Evolutionary conservation across 2,888 invertebrate species (phyloP).

Genomic region (Mechanitis mazaeus): DNA sequence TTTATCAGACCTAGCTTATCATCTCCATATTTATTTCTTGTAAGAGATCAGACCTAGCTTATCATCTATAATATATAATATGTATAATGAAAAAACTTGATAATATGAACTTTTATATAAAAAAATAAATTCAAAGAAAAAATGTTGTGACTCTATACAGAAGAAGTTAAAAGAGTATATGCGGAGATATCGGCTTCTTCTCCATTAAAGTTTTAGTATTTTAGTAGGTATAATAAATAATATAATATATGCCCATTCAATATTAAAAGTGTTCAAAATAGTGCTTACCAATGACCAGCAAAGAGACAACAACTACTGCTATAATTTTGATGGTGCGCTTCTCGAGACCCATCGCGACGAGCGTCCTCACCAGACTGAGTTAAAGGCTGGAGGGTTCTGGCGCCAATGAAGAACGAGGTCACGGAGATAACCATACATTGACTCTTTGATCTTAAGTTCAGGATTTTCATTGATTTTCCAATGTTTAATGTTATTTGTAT

Average conservation of each 20-base stretch:
- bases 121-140: too few species aligned
- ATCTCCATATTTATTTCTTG: too few species aligned
- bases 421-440: slow-evolving; percentile 38
- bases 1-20: too few species aligned
- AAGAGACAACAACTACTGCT: slow-evolving; percentile 46
- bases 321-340: slow-evolving; percentile 64
- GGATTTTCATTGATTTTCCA: background rate
- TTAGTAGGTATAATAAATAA: too few species aligned
- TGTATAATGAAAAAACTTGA: too few species aligned
- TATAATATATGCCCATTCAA: background rate
- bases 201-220: too few species aligned
- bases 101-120: too few species aligned
- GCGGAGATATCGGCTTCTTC: too few species aligned
- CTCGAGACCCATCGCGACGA: slow-evolving; percentile 56
- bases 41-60: too few species aligned
- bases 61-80: too few species aligned
- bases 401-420: slow-evolving; percentile 18
- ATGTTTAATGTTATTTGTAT: background rate
- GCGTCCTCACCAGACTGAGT: slow-evolving; percentile 8
- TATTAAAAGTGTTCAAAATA: slow-evolving; percentile 4
- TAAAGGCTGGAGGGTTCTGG: slow-evolving; percentile 11
- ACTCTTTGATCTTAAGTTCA: slow-evolving; percentile 10
- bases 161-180: too few species aligned
- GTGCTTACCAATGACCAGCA: slow-evolving; percentile 59
- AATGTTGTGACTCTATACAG: too few species aligned